These are phyloP conservation scores for Amazona vittata DNA, from an alignment of 2,113 vertebrate genomes.

Conservation along the genomic window DNA sequence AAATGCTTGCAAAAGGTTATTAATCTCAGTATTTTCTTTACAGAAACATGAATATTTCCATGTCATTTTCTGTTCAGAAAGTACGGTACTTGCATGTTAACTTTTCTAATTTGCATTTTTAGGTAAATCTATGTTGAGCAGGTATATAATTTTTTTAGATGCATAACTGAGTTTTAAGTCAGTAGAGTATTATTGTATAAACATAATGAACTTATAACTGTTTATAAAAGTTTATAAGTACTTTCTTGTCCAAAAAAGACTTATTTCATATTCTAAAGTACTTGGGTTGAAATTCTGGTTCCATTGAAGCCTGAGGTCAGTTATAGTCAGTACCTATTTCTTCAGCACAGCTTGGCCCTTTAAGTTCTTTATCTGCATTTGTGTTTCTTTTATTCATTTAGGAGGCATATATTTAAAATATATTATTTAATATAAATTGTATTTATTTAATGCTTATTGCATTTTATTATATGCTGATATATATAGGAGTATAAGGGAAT, in stretches of 20 bases:
- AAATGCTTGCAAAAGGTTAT: not conserved
- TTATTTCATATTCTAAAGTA: not conserved
- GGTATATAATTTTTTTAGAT: not conserved
- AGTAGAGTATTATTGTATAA: not conserved
- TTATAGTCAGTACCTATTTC: not conserved
- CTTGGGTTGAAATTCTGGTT: not conserved
- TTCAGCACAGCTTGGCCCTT: not conserved
- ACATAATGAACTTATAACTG: not conserved
- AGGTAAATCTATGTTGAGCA: not conserved
- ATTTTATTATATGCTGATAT: not conserved
- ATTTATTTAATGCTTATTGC: not conserved
- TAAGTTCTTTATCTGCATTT: not conserved
- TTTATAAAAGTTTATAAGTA: not conserved
- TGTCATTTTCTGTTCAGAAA: not conserved
- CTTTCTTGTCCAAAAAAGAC: not conserved
- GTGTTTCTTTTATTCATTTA: not conserved
- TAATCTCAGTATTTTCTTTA: not conserved
- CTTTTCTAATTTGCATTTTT: not conserved
- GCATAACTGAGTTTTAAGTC: not conserved
- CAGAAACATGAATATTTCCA: not conserved
- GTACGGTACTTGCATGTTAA: not conserved
- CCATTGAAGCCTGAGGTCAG: not conserved
- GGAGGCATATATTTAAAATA: not conserved
- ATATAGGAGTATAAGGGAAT: not conserved
- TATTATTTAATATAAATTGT: not conserved